Evolutionary conservation across 2,888 invertebrate species (phyloP).

Genomic region (Meiosimyza platycephala): DNA sequence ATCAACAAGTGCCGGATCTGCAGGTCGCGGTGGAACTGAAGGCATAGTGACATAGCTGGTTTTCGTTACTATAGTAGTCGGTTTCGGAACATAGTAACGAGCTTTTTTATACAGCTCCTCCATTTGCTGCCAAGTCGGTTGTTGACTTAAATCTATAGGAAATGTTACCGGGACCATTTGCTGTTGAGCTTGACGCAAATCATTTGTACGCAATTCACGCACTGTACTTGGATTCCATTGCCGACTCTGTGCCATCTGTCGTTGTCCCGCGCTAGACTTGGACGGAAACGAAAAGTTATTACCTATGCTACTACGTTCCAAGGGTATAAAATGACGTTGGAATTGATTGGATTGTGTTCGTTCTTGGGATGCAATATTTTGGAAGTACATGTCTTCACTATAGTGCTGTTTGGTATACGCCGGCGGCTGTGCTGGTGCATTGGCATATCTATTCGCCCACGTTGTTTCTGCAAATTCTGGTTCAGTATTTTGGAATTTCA

Average conservation of each 20-base stretch:
- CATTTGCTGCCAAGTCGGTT: slow-evolving; percentile 43
- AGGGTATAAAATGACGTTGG: slow-evolving; percentile 42
- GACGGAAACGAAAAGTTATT: slow-evolving; percentile 48
- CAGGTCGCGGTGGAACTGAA: slow-evolving; percentile 24
- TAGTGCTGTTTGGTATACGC: slow-evolving; percentile 23
- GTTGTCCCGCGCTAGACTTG: not conserved
- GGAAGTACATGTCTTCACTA: slow-evolving; percentile 32
- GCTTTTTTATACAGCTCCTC: slow-evolving; percentile 46
- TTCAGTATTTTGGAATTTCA: slow-evolving; percentile 13
- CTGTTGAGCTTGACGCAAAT: slow-evolving; percentile 46
- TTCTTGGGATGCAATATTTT: slow-evolving; percentile 13
- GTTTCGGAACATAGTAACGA: slow-evolving; percentile 48
- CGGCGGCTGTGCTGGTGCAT: slow-evolving; percentile 10
- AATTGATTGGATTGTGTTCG: slow-evolving; percentile 38
- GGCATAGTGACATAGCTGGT: slow-evolving; percentile 3
- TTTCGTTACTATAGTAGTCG: not conserved
- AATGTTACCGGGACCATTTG: slow-evolving; percentile 45
- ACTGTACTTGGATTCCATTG: slow-evolving; percentile 55
- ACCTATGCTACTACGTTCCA: slow-evolving; percentile 32
- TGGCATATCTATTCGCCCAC: slow-evolving; percentile 15
- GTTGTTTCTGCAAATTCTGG: not conserved
- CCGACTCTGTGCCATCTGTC: slow-evolving; percentile 31
- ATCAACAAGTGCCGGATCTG: slow-evolving; percentile 53
- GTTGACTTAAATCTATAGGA: slow-evolving; percentile 38
- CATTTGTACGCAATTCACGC: slow-evolving; percentile 46